These are phyloP conservation scores for Limosa lapponica DNA, from an alignment of 2,797 vertebrate genomes.

Conservation along the genomic window DNA sequence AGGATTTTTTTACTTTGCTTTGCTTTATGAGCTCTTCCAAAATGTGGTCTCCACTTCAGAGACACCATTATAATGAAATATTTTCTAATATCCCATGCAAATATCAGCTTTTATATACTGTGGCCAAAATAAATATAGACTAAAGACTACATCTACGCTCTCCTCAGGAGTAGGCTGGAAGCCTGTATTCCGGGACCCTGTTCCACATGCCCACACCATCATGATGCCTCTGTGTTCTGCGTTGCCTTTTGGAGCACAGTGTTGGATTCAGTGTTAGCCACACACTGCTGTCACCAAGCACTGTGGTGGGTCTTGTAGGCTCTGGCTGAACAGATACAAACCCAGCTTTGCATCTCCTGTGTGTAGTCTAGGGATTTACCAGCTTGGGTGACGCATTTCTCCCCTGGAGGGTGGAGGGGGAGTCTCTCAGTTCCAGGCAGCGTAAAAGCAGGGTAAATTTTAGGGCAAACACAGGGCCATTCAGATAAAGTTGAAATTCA, in stretches of 20 bases:
- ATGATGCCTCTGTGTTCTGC: background rate
- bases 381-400: background rate
- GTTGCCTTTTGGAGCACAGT: background rate
- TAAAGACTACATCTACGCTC: background rate
- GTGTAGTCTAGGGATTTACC: background rate
- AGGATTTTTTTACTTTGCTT: background rate
- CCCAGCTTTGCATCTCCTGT: background rate
- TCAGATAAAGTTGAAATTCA: background rate
- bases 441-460: background rate
- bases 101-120: constrained; percentile 43
- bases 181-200: background rate
- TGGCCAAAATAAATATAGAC: background rate
- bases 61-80: constrained; percentile 55
- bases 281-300: background rate
- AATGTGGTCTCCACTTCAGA: constrained; percentile 54
- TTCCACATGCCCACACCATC: background rate
- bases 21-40: constrained; percentile 40
- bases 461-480: background rate
- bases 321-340: background rate
- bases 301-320: background rate
- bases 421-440: background rate
- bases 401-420: background rate
- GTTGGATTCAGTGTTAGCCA: background rate
- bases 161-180: background rate
- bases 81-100: constrained; percentile 68